Conservation (phyloP, 2,797 vertebrate species). For the Triplophysa yarkandensis region DNA sequence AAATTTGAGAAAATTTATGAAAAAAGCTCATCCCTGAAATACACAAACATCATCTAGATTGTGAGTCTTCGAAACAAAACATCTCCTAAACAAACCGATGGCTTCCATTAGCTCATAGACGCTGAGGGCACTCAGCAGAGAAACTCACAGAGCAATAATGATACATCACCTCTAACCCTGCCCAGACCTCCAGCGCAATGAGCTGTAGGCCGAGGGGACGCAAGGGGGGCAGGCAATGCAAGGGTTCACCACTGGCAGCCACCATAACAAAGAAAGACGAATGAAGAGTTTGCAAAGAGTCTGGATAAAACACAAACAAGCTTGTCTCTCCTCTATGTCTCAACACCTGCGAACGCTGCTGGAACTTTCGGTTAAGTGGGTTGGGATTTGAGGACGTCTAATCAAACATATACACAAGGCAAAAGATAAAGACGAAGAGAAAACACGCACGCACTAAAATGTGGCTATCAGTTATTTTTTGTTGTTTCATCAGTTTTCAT, state of each 20-base stretch:
- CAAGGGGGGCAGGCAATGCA: slow-evolving; percentile 21
- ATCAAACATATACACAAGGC: slow-evolving; percentile 49
- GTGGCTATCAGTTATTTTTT: too few relatives aligned
- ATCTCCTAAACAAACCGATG: slow-evolving; percentile 38
- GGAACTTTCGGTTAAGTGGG: slow-evolving; percentile 53
- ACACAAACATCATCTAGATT: neutral
- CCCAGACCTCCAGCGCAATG: slow-evolving; percentile 72
- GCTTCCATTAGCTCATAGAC: slow-evolving; percentile 44
- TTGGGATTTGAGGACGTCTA: slow-evolving; percentile 57
- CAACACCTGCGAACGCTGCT: slow-evolving; percentile 51
- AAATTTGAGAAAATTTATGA: neutral
- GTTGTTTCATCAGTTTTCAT: slow-evolving; percentile 20
- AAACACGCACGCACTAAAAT: neutral
- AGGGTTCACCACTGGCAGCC: slow-evolving; percentile 30
- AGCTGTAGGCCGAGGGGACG: slow-evolving; percentile 60
- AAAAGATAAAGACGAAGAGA: slow-evolving; percentile 40
- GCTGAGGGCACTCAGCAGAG: slow-evolving; percentile 36
- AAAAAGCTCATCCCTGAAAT: slow-evolving; percentile 5
- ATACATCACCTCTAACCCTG: slow-evolving; percentile 60
- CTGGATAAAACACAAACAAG: slow-evolving; percentile 56
- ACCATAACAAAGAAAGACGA: slow-evolving; percentile 57
- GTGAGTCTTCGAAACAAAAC: slow-evolving; percentile 33
- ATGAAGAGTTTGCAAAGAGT: slow-evolving; percentile 57
- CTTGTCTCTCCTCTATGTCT: slow-evolving; percentile 49
- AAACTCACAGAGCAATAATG: slow-evolving; percentile 53